Evolutionary conservation across 2,888 invertebrate species (phyloP), one percentile per base, ranked within the genome.

Genomic region (Drosophila mimica): DNA sequence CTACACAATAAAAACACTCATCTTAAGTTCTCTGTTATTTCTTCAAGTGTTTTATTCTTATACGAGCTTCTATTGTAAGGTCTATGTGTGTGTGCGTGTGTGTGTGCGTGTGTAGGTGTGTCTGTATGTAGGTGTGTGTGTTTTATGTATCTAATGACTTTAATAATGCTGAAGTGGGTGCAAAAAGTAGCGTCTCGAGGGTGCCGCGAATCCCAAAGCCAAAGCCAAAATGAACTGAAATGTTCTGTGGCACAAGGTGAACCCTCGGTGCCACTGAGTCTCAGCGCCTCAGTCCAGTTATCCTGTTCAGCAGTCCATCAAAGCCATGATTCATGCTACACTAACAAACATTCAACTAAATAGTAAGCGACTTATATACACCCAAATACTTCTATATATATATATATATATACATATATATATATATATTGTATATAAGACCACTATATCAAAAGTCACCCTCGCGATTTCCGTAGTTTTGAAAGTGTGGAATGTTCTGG

Each of bases 321-420:
- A 60, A 62, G 78, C 56, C 68, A 83, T 83, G 86, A 83, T 73
- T 83, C 83, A 89, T 88, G 75, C 79, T 73, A 84, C 75, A 84
- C 85, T 84, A 58, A 78, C 82, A 72, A 72, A 72, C 74, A 70
- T 69, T 63, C 63, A 65, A 85, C 83, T 79, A 88, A 88, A 85
- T 82, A 90, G 82, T 87, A 71, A 73, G 79, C 69, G 74, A 67
- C 64, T 58, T 70, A 71, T 52, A 51, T 43, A 65, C 51, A 48
- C 13, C 31, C 30, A 34, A 9, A 36, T 51, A 52, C n/a, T 49
- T 49, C 25, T 36, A 43, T 38, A 57, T 20, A 34, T 31, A 8
- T 20, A 34, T 31, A 8, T 25, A 25, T 2, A 25, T 25, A 25
- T 25, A 25, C 2, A 25, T 25, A 25, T 25, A 25, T 25, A 2